These are phyloP conservation scores for Augiades crinisus DNA, from an alignment of 2,888 invertebrate species.

Conservation along the genomic window DNA sequence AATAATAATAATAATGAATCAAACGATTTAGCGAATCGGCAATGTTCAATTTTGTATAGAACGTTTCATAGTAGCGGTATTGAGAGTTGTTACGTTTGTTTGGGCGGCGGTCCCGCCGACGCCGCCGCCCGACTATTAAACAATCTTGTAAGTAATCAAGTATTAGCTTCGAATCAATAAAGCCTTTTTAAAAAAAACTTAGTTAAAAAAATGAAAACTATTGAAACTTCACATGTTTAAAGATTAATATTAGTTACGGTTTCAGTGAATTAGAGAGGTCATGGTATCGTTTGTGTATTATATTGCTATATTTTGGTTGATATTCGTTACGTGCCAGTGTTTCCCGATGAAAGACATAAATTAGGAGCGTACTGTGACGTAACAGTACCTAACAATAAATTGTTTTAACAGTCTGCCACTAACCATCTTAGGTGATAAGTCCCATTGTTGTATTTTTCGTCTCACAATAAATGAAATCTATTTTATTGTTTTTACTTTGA, in stretches of 20 bases:
- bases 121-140: slow-evolving; percentile 59
- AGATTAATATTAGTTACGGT: slow-evolving; percentile 67
- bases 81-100: slow-evolving; percentile 76
- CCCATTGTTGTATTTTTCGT: slow-evolving; percentile 82
- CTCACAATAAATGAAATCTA: slow-evolving; percentile 82
- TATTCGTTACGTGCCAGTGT: slow-evolving; percentile 74
- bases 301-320: slow-evolving; percentile 69
- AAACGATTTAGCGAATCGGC: slow-evolving; percentile 75
- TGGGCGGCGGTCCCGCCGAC: slow-evolving; percentile 48
- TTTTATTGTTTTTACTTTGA: slow-evolving; percentile 79
- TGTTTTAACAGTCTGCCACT: slow-evolving; percentile 80
- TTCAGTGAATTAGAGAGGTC: slow-evolving; percentile 70
- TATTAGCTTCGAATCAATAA: slow-evolving; percentile 81
- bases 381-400: slow-evolving; percentile 53
- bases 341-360: slow-evolving; percentile 79
- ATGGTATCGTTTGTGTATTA: slow-evolving; percentile 73
- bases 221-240: slow-evolving; percentile 76
- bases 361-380: slow-evolving; percentile 60
- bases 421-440: slow-evolving; percentile 80
- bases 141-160: slow-evolving; percentile 81
- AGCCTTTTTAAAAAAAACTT: slow-evolving; percentile 76
- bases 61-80: slow-evolving; percentile 78
- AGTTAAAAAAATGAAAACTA: slow-evolving; percentile 72
- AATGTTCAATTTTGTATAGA: slow-evolving; percentile 81
- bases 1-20: slow-evolving; percentile 42